Evolutionary conservation across 2,113 vertebrate species (phyloP).

Genomic region (Galeopterus variegatus): DNA sequence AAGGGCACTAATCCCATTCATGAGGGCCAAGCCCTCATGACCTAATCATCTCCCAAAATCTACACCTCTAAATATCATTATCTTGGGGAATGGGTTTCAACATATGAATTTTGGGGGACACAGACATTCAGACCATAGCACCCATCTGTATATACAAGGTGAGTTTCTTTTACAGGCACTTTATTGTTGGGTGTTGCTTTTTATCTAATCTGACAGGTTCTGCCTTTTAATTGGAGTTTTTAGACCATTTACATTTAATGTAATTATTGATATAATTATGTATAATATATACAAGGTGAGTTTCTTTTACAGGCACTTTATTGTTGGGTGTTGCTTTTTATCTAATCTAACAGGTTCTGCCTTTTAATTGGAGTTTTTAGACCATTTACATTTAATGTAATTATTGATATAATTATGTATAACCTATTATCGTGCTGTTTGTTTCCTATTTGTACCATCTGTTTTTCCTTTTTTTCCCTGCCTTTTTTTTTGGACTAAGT

Average conservation of each 20-base stretch:
- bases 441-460: neutral
- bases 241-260: slow-evolving; percentile 25
- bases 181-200: neutral
- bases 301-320: neutral
- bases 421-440: neutral
- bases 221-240: slow-evolving; percentile 52
- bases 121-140: neutral
- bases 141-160: neutral
- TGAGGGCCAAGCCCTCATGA: neutral
- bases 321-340: neutral
- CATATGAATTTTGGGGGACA: neutral
- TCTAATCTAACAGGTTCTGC: neutral
- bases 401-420: neutral
- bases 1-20: neutral
- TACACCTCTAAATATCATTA: neutral
- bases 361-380: slow-evolving; percentile 53
- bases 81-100: neutral
- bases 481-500: neutral
- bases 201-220: neutral
- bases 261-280: neutral
- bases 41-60: neutral
- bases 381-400: slow-evolving; percentile 13
- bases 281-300: neutral
- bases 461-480: neutral
- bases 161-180: neutral